Conservation (phyloP, 1,140 invertebrate species). For the Oscheius sp. region DNA sequence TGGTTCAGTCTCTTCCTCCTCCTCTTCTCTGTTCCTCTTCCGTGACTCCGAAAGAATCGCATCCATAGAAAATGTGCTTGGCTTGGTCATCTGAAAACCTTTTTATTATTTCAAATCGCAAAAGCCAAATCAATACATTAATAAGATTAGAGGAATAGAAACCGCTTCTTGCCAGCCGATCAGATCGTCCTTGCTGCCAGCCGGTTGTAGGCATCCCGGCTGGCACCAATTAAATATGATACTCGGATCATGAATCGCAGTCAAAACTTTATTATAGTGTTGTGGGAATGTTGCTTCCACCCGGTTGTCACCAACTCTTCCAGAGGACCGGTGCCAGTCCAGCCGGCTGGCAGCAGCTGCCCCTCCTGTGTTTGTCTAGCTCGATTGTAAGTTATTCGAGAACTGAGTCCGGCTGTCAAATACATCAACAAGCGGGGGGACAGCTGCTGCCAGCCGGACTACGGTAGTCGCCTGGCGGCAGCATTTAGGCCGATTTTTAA, state of each 20-base stretch:
- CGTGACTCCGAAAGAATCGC: not conserved
- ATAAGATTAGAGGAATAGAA: no score
- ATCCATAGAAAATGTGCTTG: not conserved
- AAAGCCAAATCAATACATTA: not conserved
- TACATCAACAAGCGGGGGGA: not conserved
- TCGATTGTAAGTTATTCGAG: not conserved
- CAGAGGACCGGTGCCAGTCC: not conserved
- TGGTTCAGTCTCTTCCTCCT: not conserved
- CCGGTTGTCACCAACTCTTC: no score
- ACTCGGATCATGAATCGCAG: no score
- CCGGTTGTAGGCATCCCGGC: no score
- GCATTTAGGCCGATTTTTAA: no score
- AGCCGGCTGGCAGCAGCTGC: not conserved
- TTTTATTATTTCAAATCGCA: not conserved
- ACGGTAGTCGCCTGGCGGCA: not conserved
- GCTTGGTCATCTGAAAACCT: not conserved
- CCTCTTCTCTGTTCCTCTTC: not conserved
- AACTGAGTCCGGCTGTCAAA: not conserved
- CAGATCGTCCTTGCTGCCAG: no score
- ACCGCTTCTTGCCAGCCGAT: no score
- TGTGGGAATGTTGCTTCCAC: no score
- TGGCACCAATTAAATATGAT: no score
- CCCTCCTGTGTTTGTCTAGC: not conserved
- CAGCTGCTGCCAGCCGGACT: not conserved
- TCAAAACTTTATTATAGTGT: no score